Conservation (phyloP, 1,140 invertebrate species). For the Camponotus floridanus region DNA sequence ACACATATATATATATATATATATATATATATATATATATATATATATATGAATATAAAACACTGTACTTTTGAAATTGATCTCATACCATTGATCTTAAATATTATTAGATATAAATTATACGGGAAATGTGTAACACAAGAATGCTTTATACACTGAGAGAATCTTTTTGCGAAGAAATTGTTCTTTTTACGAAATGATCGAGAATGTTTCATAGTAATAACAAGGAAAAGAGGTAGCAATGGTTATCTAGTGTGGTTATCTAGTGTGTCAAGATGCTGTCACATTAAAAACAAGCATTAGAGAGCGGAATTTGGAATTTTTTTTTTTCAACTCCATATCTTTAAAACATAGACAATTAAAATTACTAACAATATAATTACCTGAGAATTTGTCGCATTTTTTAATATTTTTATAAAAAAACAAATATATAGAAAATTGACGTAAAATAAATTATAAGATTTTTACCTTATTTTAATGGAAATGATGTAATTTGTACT, state of each 20-base stretch:
- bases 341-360: background rate
- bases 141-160: too few species aligned
- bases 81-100: too few species aligned
- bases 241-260: constrained; percentile 3
- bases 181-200: background rate
- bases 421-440: background rate
- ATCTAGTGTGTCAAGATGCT: background rate
- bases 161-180: background rate
- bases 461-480: background rate
- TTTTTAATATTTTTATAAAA: constrained; percentile 1
- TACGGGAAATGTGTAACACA: too few species aligned
- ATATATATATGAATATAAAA: too few species aligned
- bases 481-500: background rate
- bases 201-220: background rate
- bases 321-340: background rate
- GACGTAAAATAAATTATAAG: background rate
- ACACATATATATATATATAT: too few species aligned
- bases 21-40: too few species aligned
- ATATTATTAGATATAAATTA: too few species aligned
- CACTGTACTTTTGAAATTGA: too few species aligned
- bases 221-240: constrained; percentile 14
- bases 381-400: background rate
- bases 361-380: background rate
- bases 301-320: background rate
- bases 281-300: background rate